Evolutionary conservation across 2,888 invertebrate genomes (phyloP).

Genomic region (Furcula furcula): DNA sequence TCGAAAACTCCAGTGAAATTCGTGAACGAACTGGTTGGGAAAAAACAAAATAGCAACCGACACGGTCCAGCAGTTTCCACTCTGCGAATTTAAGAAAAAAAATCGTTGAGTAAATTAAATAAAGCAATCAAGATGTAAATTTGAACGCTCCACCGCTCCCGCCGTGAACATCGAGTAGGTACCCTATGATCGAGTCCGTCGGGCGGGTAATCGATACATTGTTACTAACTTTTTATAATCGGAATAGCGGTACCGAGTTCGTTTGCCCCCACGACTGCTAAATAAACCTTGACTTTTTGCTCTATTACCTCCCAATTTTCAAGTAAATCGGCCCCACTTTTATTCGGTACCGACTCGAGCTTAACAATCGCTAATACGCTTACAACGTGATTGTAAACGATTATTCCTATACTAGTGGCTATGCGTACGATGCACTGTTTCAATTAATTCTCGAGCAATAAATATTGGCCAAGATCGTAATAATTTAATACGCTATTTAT

Average conservation of each 20-base stretch:
- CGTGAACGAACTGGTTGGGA: constrained; percentile 24
- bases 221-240: constrained; percentile 51
- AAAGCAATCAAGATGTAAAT: constrained; percentile 64
- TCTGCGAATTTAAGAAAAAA: constrained; percentile 34
- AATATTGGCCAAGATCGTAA: constrained; percentile 45
- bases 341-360: background rate
- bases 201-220: constrained; percentile 59
- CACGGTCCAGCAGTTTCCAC: constrained; percentile 37
- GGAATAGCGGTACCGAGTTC: constrained; percentile 64
- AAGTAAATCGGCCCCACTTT: constrained; percentile 21
- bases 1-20: constrained; percentile 31
- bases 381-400: too few relatives aligned
- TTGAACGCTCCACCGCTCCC: constrained; percentile 48
- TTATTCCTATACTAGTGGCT: constrained; percentile 36
- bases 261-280: constrained; percentile 48
- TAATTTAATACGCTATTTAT: constrained; percentile 47
- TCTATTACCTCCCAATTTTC: constrained; percentile 29
- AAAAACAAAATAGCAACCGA: constrained; percentile 42
- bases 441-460: constrained; percentile 52
- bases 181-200: constrained; percentile 47
- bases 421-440: constrained; percentile 38
- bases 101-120: constrained; percentile 67
- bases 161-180: constrained; percentile 49
- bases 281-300: constrained; percentile 49
- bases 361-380: background rate